phyloP scores from a whole-genome alignment of 2,888 invertebrate genomes.

The Tachina grossa region DNA sequence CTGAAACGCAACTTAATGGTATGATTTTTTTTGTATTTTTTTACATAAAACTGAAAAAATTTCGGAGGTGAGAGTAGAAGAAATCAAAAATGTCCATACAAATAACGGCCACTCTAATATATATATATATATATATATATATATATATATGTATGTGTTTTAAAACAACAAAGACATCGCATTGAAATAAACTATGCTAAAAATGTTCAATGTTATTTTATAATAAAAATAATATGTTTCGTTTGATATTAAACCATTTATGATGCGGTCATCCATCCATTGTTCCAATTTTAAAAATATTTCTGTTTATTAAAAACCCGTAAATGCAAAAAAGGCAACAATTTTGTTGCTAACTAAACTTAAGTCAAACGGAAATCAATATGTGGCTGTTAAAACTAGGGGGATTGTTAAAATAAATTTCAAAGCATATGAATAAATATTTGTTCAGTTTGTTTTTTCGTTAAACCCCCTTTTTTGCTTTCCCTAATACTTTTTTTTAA shows the following conservation, averaged over 20 bases:
- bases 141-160: background rate
- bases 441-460: slow-evolving; percentile 22
- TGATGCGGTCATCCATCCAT: slow-evolving; percentile 23
- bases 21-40: too few relatives aligned
- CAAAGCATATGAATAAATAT: slow-evolving; percentile 36
- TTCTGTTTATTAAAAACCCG: slow-evolving; percentile 63
- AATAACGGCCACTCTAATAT: too few relatives aligned
- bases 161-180: background rate
- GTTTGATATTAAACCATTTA: slow-evolving; percentile 25
- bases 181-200: too few relatives aligned
- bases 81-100: too few relatives aligned
- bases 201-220: background rate
- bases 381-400: slow-evolving; percentile 55
- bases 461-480: slow-evolving; percentile 35
- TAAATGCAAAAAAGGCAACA: slow-evolving; percentile 1
- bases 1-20: too few relatives aligned
- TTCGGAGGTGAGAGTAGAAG: too few relatives aligned
- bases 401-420: slow-evolving; percentile 37
- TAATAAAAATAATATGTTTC: slow-evolving; percentile 16
- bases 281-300: slow-evolving; percentile 56
- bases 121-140: background rate
- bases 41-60: too few relatives aligned
- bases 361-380: slow-evolving; percentile 69
- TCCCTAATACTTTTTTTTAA: slow-evolving; percentile 21
- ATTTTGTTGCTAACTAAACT: slow-evolving; percentile 45